Evolutionary conservation across 1,140 invertebrate genomes (phyloP), one percentile per base, ranked within the genome.

Genomic region (Scaptomyza hsui): DNA sequence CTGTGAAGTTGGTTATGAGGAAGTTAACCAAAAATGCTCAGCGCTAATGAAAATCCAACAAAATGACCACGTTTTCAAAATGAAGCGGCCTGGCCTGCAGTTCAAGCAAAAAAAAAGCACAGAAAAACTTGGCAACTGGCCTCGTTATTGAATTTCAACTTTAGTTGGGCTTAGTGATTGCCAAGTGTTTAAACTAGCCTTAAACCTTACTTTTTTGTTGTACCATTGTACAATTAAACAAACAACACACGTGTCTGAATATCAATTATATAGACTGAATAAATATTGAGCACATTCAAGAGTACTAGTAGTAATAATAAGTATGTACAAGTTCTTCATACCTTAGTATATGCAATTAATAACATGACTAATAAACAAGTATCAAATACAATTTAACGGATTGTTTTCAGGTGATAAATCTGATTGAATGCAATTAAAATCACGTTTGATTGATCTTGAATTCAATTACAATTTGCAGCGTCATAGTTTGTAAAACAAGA

Each of bases 71-170:
- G 29, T 47, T n/a, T n/a, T 13, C 10, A 37, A 32, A 29, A 51
- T 18, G 45, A 55, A 45, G 16, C 9, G n/a, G 4, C 42, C 42
- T 65, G 64, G 55, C 24, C 39, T 45, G 47, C 45, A 60, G 53
- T 57, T 67, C 44, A 67, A 35, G 63, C n/a, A 32, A 29, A 51
- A 67, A 39, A 42, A 19, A 45, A 42, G 7, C 13, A 10, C 13
- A 35, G 4, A 49, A 39, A 35, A 24, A 32, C 63, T 19, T 48
- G 37, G 13, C 52, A 70, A 18, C 19, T 71, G 73, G 73, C 81
- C 81, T 85, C 70, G 81, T 86, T 86, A 85, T 85, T 85, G 82
- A 85, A 85, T 81, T 85, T 62, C 73, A 65, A 57, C 47, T 41
- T 45, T 59, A 35, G 57, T 32, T 39, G 55, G 47, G 52, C 68